These are phyloP conservation scores for Anaspis maculata DNA, from an alignment of 2,888 invertebrate species.

Conservation along the genomic window DNA sequence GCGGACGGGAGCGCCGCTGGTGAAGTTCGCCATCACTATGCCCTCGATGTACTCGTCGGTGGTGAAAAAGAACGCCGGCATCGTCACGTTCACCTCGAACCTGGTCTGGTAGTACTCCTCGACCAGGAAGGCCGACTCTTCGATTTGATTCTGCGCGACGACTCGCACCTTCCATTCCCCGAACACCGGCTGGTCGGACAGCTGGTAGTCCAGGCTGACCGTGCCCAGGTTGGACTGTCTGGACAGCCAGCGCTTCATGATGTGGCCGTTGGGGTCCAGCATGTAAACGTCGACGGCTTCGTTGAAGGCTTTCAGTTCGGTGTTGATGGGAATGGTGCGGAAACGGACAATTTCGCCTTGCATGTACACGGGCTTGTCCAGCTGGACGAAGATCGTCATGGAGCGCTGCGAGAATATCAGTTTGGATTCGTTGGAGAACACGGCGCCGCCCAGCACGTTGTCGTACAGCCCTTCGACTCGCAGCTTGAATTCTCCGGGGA, in stretches of 20 bases:
- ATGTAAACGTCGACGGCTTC: constrained; percentile 89
- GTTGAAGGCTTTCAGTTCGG: constrained; percentile 83
- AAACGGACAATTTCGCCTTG: constrained; percentile 80
- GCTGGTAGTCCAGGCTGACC: constrained; percentile 82
- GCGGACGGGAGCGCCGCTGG: constrained; percentile 82
- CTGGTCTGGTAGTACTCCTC: constrained; percentile 94
- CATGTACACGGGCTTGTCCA: constrained; percentile 91
- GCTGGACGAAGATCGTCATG: constrained; percentile 92
- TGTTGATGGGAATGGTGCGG: constrained; percentile 86
- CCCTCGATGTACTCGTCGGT: constrained; percentile 79
- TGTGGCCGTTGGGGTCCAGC: constrained; percentile 78
- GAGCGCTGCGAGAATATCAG: constrained; percentile 81
- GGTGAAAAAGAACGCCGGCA: constrained; percentile 90
- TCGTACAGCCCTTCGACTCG: constrained; percentile 51
- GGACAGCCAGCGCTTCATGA: constrained; percentile 89
- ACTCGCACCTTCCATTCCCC: constrained; percentile 89
- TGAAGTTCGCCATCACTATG: constrained; percentile 88
- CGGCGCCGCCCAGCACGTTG: constrained; percentile 73
- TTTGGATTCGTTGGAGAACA: constrained; percentile 82
- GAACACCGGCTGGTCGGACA: constrained; percentile 86
- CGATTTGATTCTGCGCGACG: constrained; percentile 79
- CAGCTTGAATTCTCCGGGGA: constrained; percentile 74
- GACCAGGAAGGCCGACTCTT: constrained; percentile 78
- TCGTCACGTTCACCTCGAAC: constrained; percentile 92
- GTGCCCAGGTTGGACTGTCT: constrained; percentile 88